Conservation (phyloP, 2,797 vertebrate species). For the Pipistrellus pipistrellus region DNA sequence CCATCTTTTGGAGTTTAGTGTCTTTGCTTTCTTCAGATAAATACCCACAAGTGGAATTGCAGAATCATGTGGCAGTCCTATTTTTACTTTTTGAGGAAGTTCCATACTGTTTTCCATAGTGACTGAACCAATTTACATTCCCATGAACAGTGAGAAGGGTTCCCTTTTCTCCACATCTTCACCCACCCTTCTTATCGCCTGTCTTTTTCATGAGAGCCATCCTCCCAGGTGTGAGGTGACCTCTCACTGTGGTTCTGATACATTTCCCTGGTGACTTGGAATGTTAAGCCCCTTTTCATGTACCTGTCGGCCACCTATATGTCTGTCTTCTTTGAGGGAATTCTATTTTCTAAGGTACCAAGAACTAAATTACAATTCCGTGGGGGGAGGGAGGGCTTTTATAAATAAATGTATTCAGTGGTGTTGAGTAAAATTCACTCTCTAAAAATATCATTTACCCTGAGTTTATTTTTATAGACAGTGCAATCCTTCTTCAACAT, state of each 20-base stretch:
- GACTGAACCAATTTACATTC: not conserved
- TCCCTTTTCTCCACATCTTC: not conserved
- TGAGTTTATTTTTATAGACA: slow-evolving; percentile 45
- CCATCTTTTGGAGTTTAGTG: not conserved
- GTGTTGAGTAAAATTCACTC: not conserved
- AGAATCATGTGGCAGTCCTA: not conserved
- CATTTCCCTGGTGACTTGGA: not conserved
- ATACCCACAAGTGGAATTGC: not conserved
- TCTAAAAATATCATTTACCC: slow-evolving; percentile 53
- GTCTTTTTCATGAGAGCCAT: not conserved
- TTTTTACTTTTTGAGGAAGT: not conserved
- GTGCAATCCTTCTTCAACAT: slow-evolving; percentile 23
- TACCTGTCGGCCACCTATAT: not conserved
- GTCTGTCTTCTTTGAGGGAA: slow-evolving; percentile 38
- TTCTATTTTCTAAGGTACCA: slow-evolving; percentile 36
- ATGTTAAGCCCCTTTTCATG: not conserved
- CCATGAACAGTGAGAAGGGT: not conserved
- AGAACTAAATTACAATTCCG: slow-evolving; percentile 36
- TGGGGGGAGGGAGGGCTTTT: not conserved
- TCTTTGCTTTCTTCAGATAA: not conserved
- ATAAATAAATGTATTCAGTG: not conserved
- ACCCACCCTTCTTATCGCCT: not conserved
- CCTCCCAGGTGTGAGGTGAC: not conserved
- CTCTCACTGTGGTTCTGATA: not conserved
- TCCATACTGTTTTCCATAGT: not conserved